These are phyloP conservation scores for Drosophila monieri DNA, from an alignment of 2,888 invertebrate species.

Conservation along the genomic window DNA sequence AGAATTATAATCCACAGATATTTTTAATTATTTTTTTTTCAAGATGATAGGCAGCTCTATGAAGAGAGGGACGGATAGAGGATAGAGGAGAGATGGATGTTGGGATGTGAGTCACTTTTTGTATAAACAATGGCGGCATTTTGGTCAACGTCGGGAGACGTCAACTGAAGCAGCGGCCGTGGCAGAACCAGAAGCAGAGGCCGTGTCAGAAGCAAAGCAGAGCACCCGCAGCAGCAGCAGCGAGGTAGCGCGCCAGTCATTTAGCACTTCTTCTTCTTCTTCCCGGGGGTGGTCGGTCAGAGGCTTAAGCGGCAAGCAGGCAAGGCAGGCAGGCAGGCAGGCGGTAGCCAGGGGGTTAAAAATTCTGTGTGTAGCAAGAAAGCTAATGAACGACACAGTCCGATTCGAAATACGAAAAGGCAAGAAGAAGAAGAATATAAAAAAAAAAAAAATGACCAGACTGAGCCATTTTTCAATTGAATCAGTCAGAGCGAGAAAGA, in stretches of 20 bases:
- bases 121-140: slow-evolving; percentile 38
- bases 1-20: slow-evolving; percentile 30
- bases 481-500: slow-evolving; percentile 22
- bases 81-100: slow-evolving; percentile 6
- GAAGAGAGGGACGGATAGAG: not conserved
- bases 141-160: slow-evolving; percentile 41
- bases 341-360: slow-evolving; percentile 6
- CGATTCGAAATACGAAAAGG: slow-evolving; percentile 12
- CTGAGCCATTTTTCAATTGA: slow-evolving; percentile 46
- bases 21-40: too few species aligned
- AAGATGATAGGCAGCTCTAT: not conserved
- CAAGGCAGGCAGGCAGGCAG: too few species aligned
- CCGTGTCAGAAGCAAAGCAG: slow-evolving; percentile 4
- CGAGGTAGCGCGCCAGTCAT: slow-evolving; percentile 26
- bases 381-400: slow-evolving; percentile 45
- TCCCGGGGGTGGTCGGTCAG: not conserved
- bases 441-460: slow-evolving; percentile 22
- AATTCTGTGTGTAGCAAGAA: slow-evolving; percentile 38
- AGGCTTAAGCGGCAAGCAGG: not conserved
- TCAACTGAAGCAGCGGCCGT: not conserved
- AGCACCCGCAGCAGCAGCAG: too few species aligned
- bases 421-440: slow-evolving; percentile 20
- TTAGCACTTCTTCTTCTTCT: slow-evolving; percentile 32
- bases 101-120: slow-evolving; percentile 29
- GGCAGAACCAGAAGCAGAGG: slow-evolving; percentile 5